A percentile compares a stretch with the other conserved stretches of the same genome.
phyloP scores from a whole-genome alignment of 1,140 invertebrate genomes.

The Ditylenchus dipsaci region DNA sequence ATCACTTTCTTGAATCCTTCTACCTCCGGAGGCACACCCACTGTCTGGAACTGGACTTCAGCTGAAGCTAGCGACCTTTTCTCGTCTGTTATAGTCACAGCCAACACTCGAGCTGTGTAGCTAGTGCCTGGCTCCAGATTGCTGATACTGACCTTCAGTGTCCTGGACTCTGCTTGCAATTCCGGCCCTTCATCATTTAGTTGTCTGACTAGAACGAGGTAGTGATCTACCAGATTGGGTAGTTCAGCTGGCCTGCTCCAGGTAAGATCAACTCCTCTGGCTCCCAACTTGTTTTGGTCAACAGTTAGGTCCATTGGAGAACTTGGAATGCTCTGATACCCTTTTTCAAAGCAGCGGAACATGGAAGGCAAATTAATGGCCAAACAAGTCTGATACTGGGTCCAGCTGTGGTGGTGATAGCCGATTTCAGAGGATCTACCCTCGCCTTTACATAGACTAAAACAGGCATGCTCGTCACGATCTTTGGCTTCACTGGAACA shows the following conservation, averaged over 20 bases:
- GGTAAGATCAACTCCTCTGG: conserved; percentile 11
- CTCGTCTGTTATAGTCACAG: conserved; percentile 1
- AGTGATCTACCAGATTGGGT: conserved; percentile 10
- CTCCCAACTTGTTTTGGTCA: conserved; percentile 6
- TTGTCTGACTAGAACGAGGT: conserved; percentile 10
- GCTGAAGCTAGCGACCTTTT: conserved; percentile 23
- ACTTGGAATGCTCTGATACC: conserved; percentile 27
- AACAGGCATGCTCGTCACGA: conserved; percentile 31
- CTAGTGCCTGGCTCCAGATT: conserved; percentile 29
- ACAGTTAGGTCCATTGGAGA: conserved; percentile 15
- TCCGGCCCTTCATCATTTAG: conserved; percentile 11
- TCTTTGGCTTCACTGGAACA: conserved; percentile 29
- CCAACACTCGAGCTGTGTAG: conserved; percentile 20
- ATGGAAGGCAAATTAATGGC: conserved; percentile 31
- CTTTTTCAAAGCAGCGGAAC: conserved; percentile 33
- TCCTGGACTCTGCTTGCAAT: background rate
- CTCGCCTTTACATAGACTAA: conserved; percentile 24
- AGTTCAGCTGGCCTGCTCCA: conserved; percentile 26
- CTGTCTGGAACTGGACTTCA: conserved; percentile 28
- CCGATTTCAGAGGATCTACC: background rate
- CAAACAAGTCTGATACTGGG: conserved; percentile 33
- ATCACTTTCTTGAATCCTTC: conserved; percentile 24
- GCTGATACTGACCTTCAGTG: conserved; percentile 4
- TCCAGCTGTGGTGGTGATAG: conserved; percentile 11
- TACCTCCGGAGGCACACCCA: conserved; percentile 24